Percentiles rank a stretch among this genome's conserved stretches.
These are phyloP conservation scores for Xenotilapia flavipinnis DNA, from an alignment of 2,113 vertebrate genomes.

Conservation along the genomic window DNA sequence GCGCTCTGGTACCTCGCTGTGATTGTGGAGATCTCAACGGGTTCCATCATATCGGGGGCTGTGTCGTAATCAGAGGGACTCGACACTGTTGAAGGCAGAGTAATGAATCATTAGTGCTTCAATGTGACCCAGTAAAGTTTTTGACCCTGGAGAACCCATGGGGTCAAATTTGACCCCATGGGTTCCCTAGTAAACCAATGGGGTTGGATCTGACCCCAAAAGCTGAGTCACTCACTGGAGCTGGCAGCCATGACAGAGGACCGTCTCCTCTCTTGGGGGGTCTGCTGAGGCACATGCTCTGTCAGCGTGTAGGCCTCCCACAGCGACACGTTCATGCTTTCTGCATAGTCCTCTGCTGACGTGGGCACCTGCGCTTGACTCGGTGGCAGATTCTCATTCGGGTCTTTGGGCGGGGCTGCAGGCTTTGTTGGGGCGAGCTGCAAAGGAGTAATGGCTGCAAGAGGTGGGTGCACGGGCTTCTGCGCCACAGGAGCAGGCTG, in stretches of 20 bases:
- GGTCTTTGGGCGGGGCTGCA: neutral
- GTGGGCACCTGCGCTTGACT: neutral
- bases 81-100: slow-evolving; percentile 53
- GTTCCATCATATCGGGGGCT: slow-evolving; percentile 78
- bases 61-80: slow-evolving; percentile 86
- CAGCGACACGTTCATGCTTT: slow-evolving; percentile 49
- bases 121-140: neutral
- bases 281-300: slow-evolving; percentile 35
- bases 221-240: slow-evolving; percentile 50
- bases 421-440: slow-evolving; percentile 19
- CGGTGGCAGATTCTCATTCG: neutral
- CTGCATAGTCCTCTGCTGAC: slow-evolving; percentile 52
- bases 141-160: neutral
- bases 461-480: slow-evolving; percentile 31
- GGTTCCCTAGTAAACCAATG: too few relatives aligned
- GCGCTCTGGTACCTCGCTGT: slow-evolving; percentile 67
- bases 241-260: slow-evolving; percentile 57
- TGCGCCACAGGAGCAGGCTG: neutral
- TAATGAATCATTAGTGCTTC: neutral
- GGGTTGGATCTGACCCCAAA: too few relatives aligned
- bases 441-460: slow-evolving; percentile 54
- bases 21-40: slow-evolving; percentile 63
- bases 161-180: too few relatives aligned
- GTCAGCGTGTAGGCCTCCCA: slow-evolving; percentile 66
- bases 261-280: slow-evolving; percentile 49